Evolutionary conservation across 2,888 invertebrate species (phyloP), one percentile per base, ranked within the genome.

Genomic region (Xiphydria camelus): DNA sequence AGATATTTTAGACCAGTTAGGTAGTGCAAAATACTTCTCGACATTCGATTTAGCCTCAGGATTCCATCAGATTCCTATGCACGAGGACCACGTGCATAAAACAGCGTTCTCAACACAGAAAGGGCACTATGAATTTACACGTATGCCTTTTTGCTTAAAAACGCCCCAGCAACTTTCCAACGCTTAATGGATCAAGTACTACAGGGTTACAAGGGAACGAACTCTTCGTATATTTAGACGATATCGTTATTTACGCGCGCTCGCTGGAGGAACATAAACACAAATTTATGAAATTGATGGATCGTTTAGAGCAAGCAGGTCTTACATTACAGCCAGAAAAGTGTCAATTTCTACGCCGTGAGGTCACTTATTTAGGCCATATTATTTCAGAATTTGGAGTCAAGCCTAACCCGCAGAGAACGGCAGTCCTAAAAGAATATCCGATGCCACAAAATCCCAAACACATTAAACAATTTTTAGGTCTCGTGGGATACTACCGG

Each of bases 71-170:
- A 51, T 49, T 15, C 17, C 12, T 21, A 51, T 45, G 21, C 22
- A 39, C 12, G 23, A 29, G 10, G 17, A 34, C 14, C 57, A 59
- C 37, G 26, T 17, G 3, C 31, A 38, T 2, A 59, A 59, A 48
- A 59, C 61, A 5, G 58, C 59, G 4, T n/a, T n/a, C n/a, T n/a
- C n/a, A n/a, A n/a, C n/a, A n/a, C n/a, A n/a, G n/a, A n/a, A n/a
- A n/a, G n/a, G n/a, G n/a, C n/a, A n/a, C n/a, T n/a, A n/a, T n/a
- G n/a, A n/a, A n/a, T n/a, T n/a, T n/a, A n/a, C n/a, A 1, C 36
- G 56, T n/a, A 63, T 64, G 59, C 64, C 63, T 5, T 59, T 62
- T 33, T 60, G 63, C 2, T 39, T 66, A 9, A 47, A 39, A 35
- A 38, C 7, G 40, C 37, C 1, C 47, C 44, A 1, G 17, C 38